Base-by-base conservation (phyloP, 2,113 vertebrate species). In the Megalops atlanticus region DNA sequence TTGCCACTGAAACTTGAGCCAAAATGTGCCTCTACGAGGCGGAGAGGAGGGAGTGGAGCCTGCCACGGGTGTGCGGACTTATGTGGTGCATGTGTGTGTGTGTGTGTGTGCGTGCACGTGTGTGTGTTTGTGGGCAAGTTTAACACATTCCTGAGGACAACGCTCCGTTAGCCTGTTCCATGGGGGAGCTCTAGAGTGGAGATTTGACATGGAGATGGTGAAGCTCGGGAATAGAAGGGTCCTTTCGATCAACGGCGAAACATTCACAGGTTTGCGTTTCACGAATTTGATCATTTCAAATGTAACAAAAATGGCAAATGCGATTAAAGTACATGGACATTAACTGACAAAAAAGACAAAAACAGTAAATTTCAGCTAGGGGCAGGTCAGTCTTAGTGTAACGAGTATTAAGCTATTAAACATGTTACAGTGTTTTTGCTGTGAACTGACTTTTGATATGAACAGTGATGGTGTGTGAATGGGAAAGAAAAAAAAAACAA, bases 1-100 rank as follows among this genome's bases (percentile, higher is more conserved):
- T 97, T 97, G 97, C 96, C 97, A 97, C 97, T 98, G 96, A 99
- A 97, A 97, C 97, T 98, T 98, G 96, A 99, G 94, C 96, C 97
- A 97, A 97, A 64, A 96, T 96, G 96, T 99, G 97, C 98, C 98
- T 99, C 98, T 96, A 96, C 96, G 97, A 98, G 97, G 97, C 97
- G 95, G 96, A 95, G 95, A 95, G 95, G 96, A 95, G 95, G 94
- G 92, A 93, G 95, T 96, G 95, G 92, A 93, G 94, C 94, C 94
- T 94, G 95, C 94, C 93, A 93, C 92, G 90, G 94, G 93, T 86
- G 86, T 14, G 81, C 78, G 86, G 49, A 52, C 21, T 52, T 52
- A 52, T 82, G 82, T 80, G 87, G 86, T 84, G 87, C 77, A 83
- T 4, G 77, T 27, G 75, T 43, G 77, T 74, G 79, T 68, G 75